These are phyloP conservation scores for Drepanosiphum platanoidis DNA, from an alignment of 2,888 invertebrate genomes.

Conservation along the genomic window DNA sequence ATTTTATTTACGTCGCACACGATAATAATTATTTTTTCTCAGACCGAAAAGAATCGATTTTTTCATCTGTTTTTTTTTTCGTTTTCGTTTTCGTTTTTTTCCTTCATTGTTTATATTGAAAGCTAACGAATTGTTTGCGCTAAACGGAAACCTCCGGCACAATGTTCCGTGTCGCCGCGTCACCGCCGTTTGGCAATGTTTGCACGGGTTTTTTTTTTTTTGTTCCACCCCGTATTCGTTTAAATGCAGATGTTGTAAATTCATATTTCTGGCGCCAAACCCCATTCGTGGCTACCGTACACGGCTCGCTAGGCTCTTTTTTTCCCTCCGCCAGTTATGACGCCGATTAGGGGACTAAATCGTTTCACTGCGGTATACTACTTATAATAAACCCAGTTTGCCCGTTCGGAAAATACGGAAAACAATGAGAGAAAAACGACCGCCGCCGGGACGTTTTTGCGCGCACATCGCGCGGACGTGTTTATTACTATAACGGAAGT, in stretches of 20 bases:
- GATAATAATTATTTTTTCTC: not conserved
- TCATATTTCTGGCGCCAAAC: constrained; percentile 59
- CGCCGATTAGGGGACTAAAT: constrained; percentile 41
- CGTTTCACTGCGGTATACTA: constrained; percentile 19
- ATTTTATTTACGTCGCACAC: too few relatives aligned
- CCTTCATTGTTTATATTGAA: not conserved
- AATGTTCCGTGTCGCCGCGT: constrained; percentile 36
- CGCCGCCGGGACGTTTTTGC: constrained; percentile 4
- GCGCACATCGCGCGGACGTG: not conserved
- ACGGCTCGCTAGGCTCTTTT: not conserved
- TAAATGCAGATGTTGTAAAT: constrained; percentile 60
- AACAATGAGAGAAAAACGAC: not conserved
- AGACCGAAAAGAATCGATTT: not conserved
- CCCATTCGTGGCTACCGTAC: not conserved
- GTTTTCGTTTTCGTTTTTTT: constrained; percentile 1
- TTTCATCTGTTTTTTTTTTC: not conserved
- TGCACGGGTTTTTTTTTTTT: not conserved
- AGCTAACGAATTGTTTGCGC: constrained; percentile 52
- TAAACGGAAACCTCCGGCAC: constrained; percentile 8
- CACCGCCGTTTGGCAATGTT: constrained; percentile 47
- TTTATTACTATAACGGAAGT: too few relatives aligned
- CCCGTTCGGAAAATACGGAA: not conserved
- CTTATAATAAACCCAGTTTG: constrained; percentile 4
- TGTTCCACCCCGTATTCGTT: not conserved
- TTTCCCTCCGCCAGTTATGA: not conserved